Evolutionary conservation across 2,888 invertebrate genomes (phyloP), one percentile per base, ranked within the genome.

Genomic region (Tetragonula carbonaria): DNA sequence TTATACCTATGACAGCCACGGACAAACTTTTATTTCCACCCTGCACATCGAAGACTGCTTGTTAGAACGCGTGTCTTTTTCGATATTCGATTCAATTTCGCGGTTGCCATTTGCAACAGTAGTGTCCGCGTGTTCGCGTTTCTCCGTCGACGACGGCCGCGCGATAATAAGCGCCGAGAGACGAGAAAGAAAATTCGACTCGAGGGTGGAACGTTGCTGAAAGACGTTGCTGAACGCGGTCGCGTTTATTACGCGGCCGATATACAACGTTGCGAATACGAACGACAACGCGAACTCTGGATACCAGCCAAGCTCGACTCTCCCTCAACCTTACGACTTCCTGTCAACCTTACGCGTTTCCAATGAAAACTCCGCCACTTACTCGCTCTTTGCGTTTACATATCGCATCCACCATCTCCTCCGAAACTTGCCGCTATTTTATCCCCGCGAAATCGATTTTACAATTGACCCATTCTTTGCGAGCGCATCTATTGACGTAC

Each of bases 361-460:
- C 82, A 80, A 85, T 84, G 73, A 85, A 85, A 89, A 84, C 84
- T 84, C 74, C 55, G 38, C 33, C 66, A 66, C 70, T 72, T n/a
- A 28, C 53, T 74, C 33, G 23, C 53, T 57, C 16, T 50, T 38
- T n/a, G 50, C 21, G 18, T 75, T 23, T 4, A 3, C 45, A 45
- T 4, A 6, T 28, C 13, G 62, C 51, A 23, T 65, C 2, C 13
- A 65, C 33, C 1, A 21, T 38, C 18, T 1, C 13, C 28, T 28
- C 5, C 11, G 13, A 65, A 13, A 65, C 38, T 65, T 65, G 33
- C 63, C 33, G 2, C 28, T 16, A 18, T n/a, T 62, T 62, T 28
- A 28, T 3, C 23, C 16, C 8, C 18, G 62, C 16, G 8, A 62
- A 62, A 28, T 62, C 23, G 23, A 28, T 18, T 28, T 8, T 62